A percentile compares a stretch with the other conserved stretches of the same genome.
phyloP scores from a whole-genome alignment of 1,140 invertebrate species.

The Panulirus ornatus region DNA sequence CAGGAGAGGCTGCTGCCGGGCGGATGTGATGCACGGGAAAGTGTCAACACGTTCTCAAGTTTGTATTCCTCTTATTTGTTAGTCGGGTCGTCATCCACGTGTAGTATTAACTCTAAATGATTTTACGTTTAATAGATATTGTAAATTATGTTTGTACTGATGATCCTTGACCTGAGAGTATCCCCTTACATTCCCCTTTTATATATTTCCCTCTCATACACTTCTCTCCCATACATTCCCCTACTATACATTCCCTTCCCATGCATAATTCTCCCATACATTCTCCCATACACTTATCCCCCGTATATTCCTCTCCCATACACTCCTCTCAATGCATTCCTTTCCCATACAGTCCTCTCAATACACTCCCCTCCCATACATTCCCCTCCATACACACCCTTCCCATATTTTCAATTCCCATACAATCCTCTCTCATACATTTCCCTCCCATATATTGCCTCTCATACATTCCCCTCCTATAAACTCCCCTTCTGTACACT shows the following conservation, averaged over 20 bases:
- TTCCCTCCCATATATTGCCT: slow-evolving; percentile 10
- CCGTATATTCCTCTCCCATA: neutral
- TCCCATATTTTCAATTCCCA: too few relatives aligned
- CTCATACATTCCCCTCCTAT: neutral
- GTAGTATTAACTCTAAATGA: too few relatives aligned
- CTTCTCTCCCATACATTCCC: neutral
- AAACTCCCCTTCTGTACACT: neutral
- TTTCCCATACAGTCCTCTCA: neutral
- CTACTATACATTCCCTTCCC: neutral
- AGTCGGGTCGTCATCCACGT: too few relatives aligned
- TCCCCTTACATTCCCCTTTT: neutral
- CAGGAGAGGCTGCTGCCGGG: too few relatives aligned
- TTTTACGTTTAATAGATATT: too few relatives aligned
- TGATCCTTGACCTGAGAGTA: too few relatives aligned
- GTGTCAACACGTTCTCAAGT: too few relatives aligned
- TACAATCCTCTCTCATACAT: neutral
- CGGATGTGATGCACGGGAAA: too few relatives aligned
- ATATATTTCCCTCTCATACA: neutral
- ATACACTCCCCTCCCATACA: neutral
- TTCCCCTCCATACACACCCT: neutral
- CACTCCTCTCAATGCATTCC: neutral
- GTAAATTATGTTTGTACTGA: too few relatives aligned
- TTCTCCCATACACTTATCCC: neutral
- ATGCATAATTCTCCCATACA: neutral
- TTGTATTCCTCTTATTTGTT: too few relatives aligned